Base-by-base conservation (phyloP, 92 coral and sea anemone species). In the Pocillopora meandrina region DNA sequence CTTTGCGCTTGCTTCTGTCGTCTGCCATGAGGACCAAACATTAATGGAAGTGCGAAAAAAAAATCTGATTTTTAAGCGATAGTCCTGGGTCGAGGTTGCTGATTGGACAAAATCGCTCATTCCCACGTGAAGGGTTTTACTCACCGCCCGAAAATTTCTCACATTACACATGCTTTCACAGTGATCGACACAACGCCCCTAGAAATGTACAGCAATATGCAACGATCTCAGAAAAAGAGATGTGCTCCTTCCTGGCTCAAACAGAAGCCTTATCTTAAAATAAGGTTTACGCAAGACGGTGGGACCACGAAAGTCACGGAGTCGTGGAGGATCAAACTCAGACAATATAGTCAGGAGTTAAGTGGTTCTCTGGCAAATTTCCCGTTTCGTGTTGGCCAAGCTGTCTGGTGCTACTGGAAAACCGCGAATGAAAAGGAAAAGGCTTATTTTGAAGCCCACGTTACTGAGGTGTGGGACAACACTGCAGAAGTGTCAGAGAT, bases 321-420 rank as follows among this genome's bases (percentile, higher is more conserved):
- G 56, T 57, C 86, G 33, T 75, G 71, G 64, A 82, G 72, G 52
- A 23, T 82, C 8, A 87, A 87, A 61, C 34, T 65, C 65, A 23
- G 19, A 67, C 76, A 87, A 21, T 21, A 56, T 0, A 62, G 76
- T 15, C 31, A 23, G 0, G 77, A 61, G 61, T 72, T 81, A 74
- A 74, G 20, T 4, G 87, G 86, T 76, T 72, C 90, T n/a, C n/a
- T n/a, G n/a, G n/a, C n/a, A n/a, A n/a, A n/a, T n/a, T n/a, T n/a
- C n/a, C n/a, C n/a, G n/a, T n/a, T 87, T 56, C 42, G 12, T 26
- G 76, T 73, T 3, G 90, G 86, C 56, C 73, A 87, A 33, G 33
- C 12, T 62, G 82, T 87, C 21, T 87, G 80, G 86, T 80, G 86
- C 76, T 80, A 87, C 71, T 87, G 80, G 85, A 73, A 87, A 35